phyloP scores from a whole-genome alignment of 1,140 invertebrate genomes.

The Pinna nobilis region DNA sequence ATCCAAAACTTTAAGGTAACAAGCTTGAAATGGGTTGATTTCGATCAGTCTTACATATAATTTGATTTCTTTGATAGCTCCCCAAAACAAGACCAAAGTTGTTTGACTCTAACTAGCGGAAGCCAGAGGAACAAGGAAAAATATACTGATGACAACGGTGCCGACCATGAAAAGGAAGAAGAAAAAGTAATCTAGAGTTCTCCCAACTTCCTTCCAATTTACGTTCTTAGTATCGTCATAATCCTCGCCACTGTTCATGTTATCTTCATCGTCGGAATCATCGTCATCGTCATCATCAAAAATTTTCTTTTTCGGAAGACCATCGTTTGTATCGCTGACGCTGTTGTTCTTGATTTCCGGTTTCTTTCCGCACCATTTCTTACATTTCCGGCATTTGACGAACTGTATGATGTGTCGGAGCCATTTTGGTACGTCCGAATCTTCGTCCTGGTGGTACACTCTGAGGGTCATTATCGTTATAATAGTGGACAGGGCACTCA shows the following conservation, averaged over 20 bases:
- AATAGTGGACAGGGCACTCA: slow-evolving; percentile 29
- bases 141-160: slow-evolving; percentile 24
- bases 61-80: too few species aligned
- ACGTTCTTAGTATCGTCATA: slow-evolving; percentile 29
- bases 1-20: too few species aligned
- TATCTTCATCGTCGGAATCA: not conserved
- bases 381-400: slow-evolving; percentile 21
- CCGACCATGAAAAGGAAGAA: slow-evolving; percentile 32
- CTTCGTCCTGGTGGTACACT: slow-evolving; percentile 24
- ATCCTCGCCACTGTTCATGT: slow-evolving; percentile 15
- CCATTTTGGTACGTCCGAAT: slow-evolving; percentile 6
- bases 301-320: not conserved
- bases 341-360: not conserved
- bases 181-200: slow-evolving; percentile 31
- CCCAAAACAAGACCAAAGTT: too few species aligned
- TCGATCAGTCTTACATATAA: too few species aligned
- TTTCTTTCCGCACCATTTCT: slow-evolving; percentile 21
- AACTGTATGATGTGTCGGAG: slow-evolving; percentile 22
- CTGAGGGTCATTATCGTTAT: slow-evolving; percentile 20
- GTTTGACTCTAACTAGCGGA: too few species aligned
- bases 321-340: not conserved
- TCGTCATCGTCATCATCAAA: slow-evolving; percentile 3
- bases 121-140: slow-evolving; percentile 40
- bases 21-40: too few species aligned
- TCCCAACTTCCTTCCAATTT: slow-evolving; percentile 31